Evolutionary conservation across 2,888 invertebrate species (phyloP).

Genomic region (Liposcelis brunnea): DNA sequence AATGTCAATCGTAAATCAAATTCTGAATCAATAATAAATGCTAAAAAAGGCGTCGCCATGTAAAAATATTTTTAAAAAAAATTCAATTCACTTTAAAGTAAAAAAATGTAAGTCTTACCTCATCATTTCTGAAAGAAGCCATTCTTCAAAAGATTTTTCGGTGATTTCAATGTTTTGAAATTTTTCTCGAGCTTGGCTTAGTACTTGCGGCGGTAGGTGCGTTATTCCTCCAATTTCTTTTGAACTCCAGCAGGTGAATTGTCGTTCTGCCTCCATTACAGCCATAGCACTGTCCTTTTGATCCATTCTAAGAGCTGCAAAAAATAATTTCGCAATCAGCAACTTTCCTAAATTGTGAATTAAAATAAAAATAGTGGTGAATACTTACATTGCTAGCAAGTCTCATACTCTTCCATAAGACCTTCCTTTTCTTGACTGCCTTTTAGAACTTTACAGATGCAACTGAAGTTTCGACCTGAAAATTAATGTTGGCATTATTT

Average conservation of each 20-base stretch:
- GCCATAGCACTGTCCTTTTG: constrained; percentile 94
- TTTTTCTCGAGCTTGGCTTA: constrained; percentile 98
- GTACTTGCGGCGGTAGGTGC: constrained; percentile 95
- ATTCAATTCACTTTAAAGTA: neutral
- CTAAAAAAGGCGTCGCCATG: neutral
- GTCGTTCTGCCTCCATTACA: constrained; percentile 90
- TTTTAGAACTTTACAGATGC: constrained; percentile 99
- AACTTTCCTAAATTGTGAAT: neutral
- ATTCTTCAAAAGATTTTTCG: constrained; percentile 98
- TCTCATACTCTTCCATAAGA: constrained; percentile 99
- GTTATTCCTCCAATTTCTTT: constrained; percentile 95
- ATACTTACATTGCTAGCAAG: constrained; percentile 91
- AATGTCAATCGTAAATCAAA: constrained; percentile 36
- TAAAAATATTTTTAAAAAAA: neutral
- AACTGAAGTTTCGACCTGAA: constrained; percentile 97
- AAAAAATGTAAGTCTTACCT: constrained; percentile 31
- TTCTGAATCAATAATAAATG: constrained; percentile 66
- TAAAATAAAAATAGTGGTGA: neutral
- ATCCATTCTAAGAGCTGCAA: constrained; percentile 92
- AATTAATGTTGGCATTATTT: constrained; percentile 14
- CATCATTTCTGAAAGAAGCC: constrained; percentile 99
- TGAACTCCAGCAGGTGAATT: constrained; percentile 94
- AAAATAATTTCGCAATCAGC: neutral
- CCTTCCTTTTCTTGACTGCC: constrained; percentile 99
- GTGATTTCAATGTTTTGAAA: constrained; percentile 95